Evolutionary conservation across 1,140 invertebrate species (phyloP).

Genomic region (Oreohelix idahoensis): DNA sequence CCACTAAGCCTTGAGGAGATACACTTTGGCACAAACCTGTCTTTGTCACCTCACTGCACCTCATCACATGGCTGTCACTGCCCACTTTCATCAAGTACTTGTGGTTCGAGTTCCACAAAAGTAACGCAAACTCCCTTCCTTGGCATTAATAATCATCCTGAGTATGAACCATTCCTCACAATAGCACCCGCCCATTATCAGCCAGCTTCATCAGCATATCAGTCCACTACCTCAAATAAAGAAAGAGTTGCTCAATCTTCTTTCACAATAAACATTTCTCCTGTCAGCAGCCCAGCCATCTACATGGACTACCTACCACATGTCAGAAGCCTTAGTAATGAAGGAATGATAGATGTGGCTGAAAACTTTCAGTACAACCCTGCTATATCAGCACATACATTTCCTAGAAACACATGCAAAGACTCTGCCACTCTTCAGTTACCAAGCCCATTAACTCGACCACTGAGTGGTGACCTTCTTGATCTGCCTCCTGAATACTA

Average conservation of each 20-base stretch:
- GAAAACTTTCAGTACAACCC: not conserved
- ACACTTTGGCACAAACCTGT: not conserved
- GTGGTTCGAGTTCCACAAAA: not conserved
- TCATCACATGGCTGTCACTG: not conserved
- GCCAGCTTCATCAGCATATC: not conserved
- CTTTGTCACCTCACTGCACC: not conserved
- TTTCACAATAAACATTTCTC: not conserved
- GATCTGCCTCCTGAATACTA: conserved; percentile 2
- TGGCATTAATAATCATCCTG: not conserved
- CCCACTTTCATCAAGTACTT: not conserved
- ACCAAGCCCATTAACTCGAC: not conserved
- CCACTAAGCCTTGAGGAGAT: not conserved
- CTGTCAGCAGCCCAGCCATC: not conserved
- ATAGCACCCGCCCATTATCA: not conserved
- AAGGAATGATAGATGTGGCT: not conserved
- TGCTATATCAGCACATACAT: not conserved
- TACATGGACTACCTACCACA: not conserved
- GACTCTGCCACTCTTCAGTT: not conserved
- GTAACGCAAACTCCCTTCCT: not conserved
- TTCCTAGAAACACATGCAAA: not conserved
- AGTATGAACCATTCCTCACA: not conserved
- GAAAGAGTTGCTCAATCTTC: not conserved
- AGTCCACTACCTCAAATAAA: not conserved
- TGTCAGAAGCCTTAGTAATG: not conserved
- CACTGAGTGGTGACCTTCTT: conserved; percentile 1